Evolutionary conservation across 2,888 invertebrate species (phyloP), one percentile per base, ranked within the genome.

Genomic region (Oscheius sp.): DNA sequence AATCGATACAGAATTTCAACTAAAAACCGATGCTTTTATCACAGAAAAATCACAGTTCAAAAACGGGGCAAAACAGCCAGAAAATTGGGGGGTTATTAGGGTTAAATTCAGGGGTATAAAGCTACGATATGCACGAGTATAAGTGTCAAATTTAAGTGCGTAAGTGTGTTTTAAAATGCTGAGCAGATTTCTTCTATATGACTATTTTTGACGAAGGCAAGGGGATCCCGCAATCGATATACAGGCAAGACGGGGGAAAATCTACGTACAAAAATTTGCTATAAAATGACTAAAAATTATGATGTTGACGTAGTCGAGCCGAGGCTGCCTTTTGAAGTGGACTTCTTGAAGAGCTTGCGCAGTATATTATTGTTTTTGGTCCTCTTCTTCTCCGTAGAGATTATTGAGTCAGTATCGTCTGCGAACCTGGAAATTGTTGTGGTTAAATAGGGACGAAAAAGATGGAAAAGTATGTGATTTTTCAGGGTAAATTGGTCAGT

Each of bases 331-430:
- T 77, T 77, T 1, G 77, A 77, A 11, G 74, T 53, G 3, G 74
- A 59, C 65, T 77, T 77, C 59, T 72, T 71, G 57, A 77, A 77
- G 33, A 77, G 42, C 55, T 77, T 77, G 13, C 60, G 47, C 29
- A 77, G 32, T 29, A 42, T 55, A 32, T 21, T 21, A 21, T 21
- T 42, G 42, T 42, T 42, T 42, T 21, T 21, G 21, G 21, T 21
- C 48, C 73, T 77, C 57, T 77, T 75, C 42, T 58, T 72, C 35
- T 63, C 75, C 2, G 33, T 37, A 7, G 66, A 66, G 11, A 35
- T 68, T 66, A 74, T 53, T n/a, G 77, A 72, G 29, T 66, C 66
- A 47, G 66, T 47, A 42, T 74, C 74, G 7, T 70, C 66, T 29
- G 66, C 13, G 59, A 75, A 55, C 59, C 62, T 75, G 59, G 9